Evolutionary conservation across 2,113 vertebrate genomes (phyloP), one percentile per base, ranked within the genome.

Genomic region (Uria aalge): DNA sequence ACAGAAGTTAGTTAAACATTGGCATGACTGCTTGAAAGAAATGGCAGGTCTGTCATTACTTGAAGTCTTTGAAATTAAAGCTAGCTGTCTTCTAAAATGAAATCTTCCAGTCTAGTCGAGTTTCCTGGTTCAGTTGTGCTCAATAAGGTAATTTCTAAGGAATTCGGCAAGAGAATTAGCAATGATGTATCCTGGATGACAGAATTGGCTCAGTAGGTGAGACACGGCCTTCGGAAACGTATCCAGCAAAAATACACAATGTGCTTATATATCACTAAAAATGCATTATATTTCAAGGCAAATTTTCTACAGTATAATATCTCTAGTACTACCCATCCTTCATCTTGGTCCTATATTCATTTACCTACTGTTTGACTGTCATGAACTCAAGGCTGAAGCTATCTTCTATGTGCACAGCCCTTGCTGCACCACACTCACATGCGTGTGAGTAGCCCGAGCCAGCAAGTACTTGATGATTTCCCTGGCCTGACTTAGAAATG

Each of bases 141-240:
- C 77, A 90, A 0, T 29, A 85, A 87, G 57, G 53, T 12, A 20
- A 74, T 85, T 92, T 36, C 67, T 45, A 59, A 50, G 67, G 84
- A 80, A 91, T 68, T 80, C 74, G 67, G 59, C 14, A 38, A 8
- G 17, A 71, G 32, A 40, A 87, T 53, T 24, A 17, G 8, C 13
- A 4, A 29, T 94, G 95, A 90, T 63, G 50, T 23, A 79, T 87
- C 32, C n/a, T 47, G 71, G 74, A 14, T 92, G 89, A 88, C 89
- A 95, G 94, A 94, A 94, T 22, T 73, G 78, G 74, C 75, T 96
- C 93, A 93, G 78, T 13, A 77, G 86, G 83, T 62, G 69, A 92
- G 52, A 30, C n/a, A 63, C 27, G 53, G 69, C 84, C 91, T 85
- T 82, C 1, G 4, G 89, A 88, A 80, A 40, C 15, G 12, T 16